Conservation (phyloP, 2,113 vertebrate genomes). For the Cebus imitator region DNA sequence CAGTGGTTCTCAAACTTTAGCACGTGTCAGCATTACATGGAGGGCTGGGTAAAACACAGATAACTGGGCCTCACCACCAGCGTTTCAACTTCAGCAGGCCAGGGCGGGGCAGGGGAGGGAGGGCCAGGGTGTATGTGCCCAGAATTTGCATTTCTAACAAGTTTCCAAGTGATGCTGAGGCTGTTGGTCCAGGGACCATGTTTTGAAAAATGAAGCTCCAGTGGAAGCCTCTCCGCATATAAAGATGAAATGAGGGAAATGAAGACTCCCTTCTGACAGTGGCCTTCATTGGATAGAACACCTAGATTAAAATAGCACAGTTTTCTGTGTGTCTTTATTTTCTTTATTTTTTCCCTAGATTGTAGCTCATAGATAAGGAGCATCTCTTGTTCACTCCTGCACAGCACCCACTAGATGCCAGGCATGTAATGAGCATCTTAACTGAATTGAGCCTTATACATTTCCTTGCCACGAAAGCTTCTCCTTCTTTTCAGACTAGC, state of each 20-base stretch:
- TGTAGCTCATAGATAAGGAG: not conserved
- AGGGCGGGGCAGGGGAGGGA: not conserved
- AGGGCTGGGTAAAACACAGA: not conserved
- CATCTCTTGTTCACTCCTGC: not conserved
- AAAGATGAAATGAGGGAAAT: not conserved
- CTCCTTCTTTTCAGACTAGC: not conserved
- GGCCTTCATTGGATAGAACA: not conserved
- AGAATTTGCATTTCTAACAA: not conserved
- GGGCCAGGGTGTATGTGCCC: too few species aligned
- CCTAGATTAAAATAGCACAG: not conserved
- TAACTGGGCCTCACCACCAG: not conserved
- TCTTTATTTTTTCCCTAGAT: not conserved
- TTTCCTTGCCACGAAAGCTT: constrained; percentile 8
- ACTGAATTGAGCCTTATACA: not conserved
- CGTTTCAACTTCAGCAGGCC: not conserved
- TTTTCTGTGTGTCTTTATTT: not conserved
- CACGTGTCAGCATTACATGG: not conserved
- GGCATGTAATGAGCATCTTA: not conserved
- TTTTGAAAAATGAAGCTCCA: not conserved
- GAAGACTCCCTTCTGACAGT: not conserved
- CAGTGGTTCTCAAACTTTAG: not conserved
- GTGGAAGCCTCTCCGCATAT: not conserved
- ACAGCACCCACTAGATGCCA: not conserved
- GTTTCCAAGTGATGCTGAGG: not conserved
- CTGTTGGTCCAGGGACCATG: not conserved